phyloP scores from a whole-genome alignment of 2,888 invertebrate genomes.

The Conchocele bisecta region DNA sequence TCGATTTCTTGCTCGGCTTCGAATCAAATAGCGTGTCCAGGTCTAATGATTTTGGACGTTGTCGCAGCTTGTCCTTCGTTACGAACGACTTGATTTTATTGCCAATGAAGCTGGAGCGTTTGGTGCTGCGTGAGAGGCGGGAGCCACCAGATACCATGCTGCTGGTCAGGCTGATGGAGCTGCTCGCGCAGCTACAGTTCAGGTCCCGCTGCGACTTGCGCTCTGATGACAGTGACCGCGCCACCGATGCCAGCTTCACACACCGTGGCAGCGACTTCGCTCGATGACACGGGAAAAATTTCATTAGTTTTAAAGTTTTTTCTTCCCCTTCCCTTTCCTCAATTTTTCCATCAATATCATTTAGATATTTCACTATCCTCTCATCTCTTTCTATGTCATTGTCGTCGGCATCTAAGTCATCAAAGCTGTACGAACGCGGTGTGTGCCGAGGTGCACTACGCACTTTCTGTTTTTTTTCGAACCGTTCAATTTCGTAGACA shows the following conservation, averaged over 20 bases:
- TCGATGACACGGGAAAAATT: conserved; percentile 73
- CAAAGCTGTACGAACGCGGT: conserved; percentile 74
- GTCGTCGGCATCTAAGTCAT: conserved; percentile 68
- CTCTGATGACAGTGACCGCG: conserved; percentile 51
- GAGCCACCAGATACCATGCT: conserved; percentile 61
- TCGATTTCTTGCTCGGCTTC: conserved; percentile 23
- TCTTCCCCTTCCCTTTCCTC: conserved; percentile 73
- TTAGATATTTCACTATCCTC: conserved; percentile 72
- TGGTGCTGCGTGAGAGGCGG: conserved; percentile 65
- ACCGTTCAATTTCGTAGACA: conserved; percentile 72
- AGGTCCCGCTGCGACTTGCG: conserved; percentile 46
- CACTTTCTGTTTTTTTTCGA: conserved; percentile 66
- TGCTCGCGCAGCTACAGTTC: conserved; percentile 55
- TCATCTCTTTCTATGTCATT: conserved; percentile 63
- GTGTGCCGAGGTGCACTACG: conserved; percentile 49
- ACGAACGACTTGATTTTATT: conserved; percentile 73
- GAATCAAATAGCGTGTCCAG: conserved; percentile 61
- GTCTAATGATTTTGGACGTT: conserved; percentile 74
- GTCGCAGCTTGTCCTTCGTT: conserved; percentile 60
- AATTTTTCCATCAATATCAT: conserved; percentile 75
- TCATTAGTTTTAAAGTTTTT: conserved; percentile 65
- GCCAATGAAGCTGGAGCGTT: conserved; percentile 72
- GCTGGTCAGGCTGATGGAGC: conserved; percentile 70
- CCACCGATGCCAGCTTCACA: conserved; percentile 61
- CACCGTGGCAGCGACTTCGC: conserved; percentile 75